Evolutionary conservation across 2,888 invertebrate species (phyloP), one percentile per base, ranked within the genome.

Genomic region (Nomada fucata): DNA sequence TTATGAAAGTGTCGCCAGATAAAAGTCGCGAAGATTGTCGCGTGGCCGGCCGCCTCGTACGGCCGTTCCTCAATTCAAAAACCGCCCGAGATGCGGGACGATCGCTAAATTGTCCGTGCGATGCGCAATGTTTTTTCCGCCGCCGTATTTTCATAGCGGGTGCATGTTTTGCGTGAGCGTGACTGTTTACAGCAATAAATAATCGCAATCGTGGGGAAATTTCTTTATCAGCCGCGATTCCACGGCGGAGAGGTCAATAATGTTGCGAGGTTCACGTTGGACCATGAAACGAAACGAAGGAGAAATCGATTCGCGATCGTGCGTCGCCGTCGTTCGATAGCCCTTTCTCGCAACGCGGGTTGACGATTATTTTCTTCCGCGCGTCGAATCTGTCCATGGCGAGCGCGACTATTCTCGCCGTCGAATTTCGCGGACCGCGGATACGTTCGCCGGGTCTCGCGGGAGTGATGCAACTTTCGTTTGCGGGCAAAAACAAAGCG

Each of bases 381-480:
- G 84, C 79, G 88, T 86, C 89, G 83, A 88, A 89, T 89, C 89
- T 85, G 71, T 70, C 67, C 13, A 26, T 7, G 53, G 23, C 23
- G 23, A 0, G 1, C 23, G 23, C 23, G 23, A 23, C 23, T 23
- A 23, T 53, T 52, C 57, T 26, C 52, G 50, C 23, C 44, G 50
- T 52, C 23, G 20, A 42, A 47, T 75, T 57, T 64, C 42, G 44
- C 15, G 23, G 47, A 1, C 5, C 23, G 20, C 15, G 7, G 0
- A n/a, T 36, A 59, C n/a, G 23, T 47, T 2, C 10, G 20, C 3
- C 4, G 2, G 4, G 13, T 23, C n/a, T 4, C 1, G 36, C 15
- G 29, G 0, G 10, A 53, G 18, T 23, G 18, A 59, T 61, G 42
- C 57, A 59, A 63, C 50, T 67, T 53, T n/a, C 13, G 18, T 57